Evolutionary conservation across 2,797 vertebrate species (phyloP), one percentile per base, ranked within the genome.

Genomic region (Etheostoma perlongum): DNA sequence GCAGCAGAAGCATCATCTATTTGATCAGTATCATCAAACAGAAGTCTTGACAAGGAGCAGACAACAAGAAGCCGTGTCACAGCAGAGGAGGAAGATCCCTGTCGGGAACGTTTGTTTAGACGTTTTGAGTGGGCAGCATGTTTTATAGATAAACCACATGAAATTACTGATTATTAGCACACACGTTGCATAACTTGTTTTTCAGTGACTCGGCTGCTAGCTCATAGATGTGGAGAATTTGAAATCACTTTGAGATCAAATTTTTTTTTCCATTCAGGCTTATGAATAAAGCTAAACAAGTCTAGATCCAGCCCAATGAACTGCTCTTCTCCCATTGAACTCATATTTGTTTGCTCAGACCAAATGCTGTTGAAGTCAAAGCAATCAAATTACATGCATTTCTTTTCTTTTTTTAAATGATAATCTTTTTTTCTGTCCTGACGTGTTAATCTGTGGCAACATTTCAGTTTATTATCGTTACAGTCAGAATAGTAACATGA

Each of bases 11-110:
- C 23, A 4, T 9, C n/a, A n/a, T 72, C 6, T 12, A 51, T 67
- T 80, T 80, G 70, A 78, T 78, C 68, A 72, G 51, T 6, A 40
- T 63, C 65, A 78, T 70, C 48, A 66, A 69, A 64, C 48, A 73
- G 9, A 27, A 19, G 8, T 1, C 19, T 59, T 82, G 57, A 76
- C 62, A 67, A 58, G 40, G 3, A 62, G 19, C 40, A 54, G 25
- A 33, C 51, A 72, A 62, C 57, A 52, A 63, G 52, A 42, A 52
- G 49, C 55, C 46, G 42, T 18, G 57, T 27, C 46, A 18, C 53
- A 23, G 21, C 54, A 36, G 21, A 68, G 40, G 36, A 54, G 67
- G 23, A 42, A 36, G 42, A 51, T 47, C 52, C 7, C 70, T 54
- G 44, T 5, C 67, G 66, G 55, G 67, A 74, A 40, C 19, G 52